These are phyloP conservation scores for Channallabes apus DNA, from an alignment of 2,797 vertebrate species.

Conservation along the genomic window DNA sequence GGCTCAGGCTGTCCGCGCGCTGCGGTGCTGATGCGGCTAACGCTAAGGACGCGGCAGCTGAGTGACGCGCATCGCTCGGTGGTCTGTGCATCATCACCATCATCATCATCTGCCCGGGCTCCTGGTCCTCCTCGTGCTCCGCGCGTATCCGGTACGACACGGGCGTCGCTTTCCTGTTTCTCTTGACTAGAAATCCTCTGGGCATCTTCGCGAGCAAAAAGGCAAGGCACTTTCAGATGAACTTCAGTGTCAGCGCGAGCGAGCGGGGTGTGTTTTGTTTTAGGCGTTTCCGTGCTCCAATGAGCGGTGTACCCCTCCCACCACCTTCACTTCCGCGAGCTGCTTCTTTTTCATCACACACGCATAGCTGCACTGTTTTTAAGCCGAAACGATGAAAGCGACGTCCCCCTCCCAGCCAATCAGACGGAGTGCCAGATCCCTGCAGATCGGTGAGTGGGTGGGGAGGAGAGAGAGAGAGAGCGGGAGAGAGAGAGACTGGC, in stretches of 20 bases:
- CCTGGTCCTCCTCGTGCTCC: conserved; percentile 76
- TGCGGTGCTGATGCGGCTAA: conserved; percentile 57
- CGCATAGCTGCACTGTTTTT: conserved; percentile 77
- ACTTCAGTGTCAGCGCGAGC: background rate
- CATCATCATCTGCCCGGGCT: conserved; percentile 28
- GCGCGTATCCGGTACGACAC: conserved; percentile 85
- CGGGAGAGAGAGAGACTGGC: conserved; percentile 71
- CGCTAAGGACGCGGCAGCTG: background rate
- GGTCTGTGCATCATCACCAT: background rate
- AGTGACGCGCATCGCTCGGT: background rate
- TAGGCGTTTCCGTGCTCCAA: conserved; percentile 48
- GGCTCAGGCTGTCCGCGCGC: conserved; percentile 55
- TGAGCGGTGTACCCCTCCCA: conserved; percentile 25
- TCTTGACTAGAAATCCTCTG: conserved; percentile 88
- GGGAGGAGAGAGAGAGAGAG: conserved; percentile 63
- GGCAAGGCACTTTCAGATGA: conserved; percentile 64
- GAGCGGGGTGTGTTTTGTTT: background rate
- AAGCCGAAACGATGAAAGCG: conserved; percentile 82
- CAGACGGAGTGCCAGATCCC: conserved; percentile 70
- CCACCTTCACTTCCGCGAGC: conserved; percentile 47
- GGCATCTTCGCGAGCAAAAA: conserved; percentile 76
- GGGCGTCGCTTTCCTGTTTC: conserved; percentile 81
- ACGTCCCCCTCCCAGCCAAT: conserved; percentile 81
- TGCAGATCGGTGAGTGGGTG: conserved; percentile 70
- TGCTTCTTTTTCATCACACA: conserved; percentile 61